Evolutionary conservation across 2,888 invertebrate genomes (phyloP).

Genomic region (Phoenoteleia sp.): DNA sequence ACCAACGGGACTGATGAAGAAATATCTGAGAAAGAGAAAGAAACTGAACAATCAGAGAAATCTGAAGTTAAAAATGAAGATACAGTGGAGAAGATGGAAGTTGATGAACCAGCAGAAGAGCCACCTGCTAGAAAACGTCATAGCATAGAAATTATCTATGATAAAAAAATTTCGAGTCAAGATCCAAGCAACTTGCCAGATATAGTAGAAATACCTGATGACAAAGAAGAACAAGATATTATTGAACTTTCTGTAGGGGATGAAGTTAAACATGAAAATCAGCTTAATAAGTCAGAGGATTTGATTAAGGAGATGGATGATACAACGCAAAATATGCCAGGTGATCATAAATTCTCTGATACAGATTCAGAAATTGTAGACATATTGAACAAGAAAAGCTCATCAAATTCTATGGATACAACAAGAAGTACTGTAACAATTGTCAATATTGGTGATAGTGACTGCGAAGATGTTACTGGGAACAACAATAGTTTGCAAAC

Average conservation of each 20-base stretch:
- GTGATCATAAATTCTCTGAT: slow-evolving; percentile 68
- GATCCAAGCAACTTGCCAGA: slow-evolving; percentile 76
- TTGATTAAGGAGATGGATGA: slow-evolving; percentile 66
- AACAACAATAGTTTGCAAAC: slow-evolving; percentile 70
- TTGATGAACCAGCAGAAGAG: not conserved
- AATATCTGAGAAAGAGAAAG: not conserved
- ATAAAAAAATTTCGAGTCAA: slow-evolving; percentile 73
- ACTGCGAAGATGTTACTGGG: slow-evolving; percentile 78
- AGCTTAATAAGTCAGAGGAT: too few relatives aligned
- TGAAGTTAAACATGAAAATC: too few relatives aligned
- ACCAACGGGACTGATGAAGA: slow-evolving; percentile 8
- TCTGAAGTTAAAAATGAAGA: not conserved
- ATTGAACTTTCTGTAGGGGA: slow-evolving; percentile 78
- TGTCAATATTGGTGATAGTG: slow-evolving; percentile 81
- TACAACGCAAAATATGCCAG: not conserved
- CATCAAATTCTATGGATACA: not conserved
- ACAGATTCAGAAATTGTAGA: slow-evolving; percentile 60
- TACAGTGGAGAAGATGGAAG: not conserved
- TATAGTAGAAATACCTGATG: slow-evolving; percentile 82
- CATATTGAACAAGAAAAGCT: slow-evolving; percentile 4
- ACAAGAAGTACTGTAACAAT: slow-evolving; percentile 53
- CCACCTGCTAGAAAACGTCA: slow-evolving; percentile 71
- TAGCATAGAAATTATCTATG: slow-evolving; percentile 83
- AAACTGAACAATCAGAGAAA: not conserved
- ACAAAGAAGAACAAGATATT: slow-evolving; percentile 78